A percentile compares a stretch with the other conserved stretches of the same genome.
These are phyloP conservation scores for Catocala sponsa DNA, from an alignment of 2,888 invertebrate genomes.

Conservation along the genomic window DNA sequence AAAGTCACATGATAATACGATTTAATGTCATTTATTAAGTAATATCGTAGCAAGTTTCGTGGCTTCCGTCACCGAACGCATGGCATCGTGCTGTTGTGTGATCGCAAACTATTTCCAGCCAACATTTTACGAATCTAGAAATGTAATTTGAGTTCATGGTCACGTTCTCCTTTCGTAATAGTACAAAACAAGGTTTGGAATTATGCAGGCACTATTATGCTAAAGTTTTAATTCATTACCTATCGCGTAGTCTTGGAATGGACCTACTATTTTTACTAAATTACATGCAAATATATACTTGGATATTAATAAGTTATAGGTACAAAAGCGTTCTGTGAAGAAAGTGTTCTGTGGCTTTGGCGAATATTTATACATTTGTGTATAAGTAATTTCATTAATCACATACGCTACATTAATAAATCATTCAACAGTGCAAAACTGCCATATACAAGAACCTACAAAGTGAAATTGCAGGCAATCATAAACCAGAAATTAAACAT, in stretches of 20 bases:
- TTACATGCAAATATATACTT: too few species aligned
- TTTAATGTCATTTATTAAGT: slow-evolving; percentile 64
- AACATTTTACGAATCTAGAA: slow-evolving; percentile 75
- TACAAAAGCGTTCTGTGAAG: too few species aligned
- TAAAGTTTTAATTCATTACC: neutral
- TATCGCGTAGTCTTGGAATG: slow-evolving; percentile 37
- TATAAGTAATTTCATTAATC: too few species aligned
- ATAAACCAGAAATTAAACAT: neutral
- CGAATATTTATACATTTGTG: too few species aligned
- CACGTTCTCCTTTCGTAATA: slow-evolving; percentile 48
- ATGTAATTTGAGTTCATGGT: slow-evolving; percentile 44
- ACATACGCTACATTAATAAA: neutral
- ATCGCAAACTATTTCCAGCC: slow-evolving; percentile 59
- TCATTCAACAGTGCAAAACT: too few species aligned
- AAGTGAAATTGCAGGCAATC: neutral
- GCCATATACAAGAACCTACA: too few species aligned
- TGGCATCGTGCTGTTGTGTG: slow-evolving; percentile 60
- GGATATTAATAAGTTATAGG: too few species aligned
- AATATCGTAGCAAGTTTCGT: slow-evolving; percentile 67
- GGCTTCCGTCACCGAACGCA: slow-evolving; percentile 71
- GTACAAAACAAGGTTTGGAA: slow-evolving; percentile 5
- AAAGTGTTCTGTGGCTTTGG: too few species aligned
- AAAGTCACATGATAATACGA: slow-evolving; percentile 77
- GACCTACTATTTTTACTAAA: neutral
- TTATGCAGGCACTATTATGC: neutral